Base-by-base conservation (phyloP, 2,113 vertebrate genomes). In the Stegastes partitus region DNA sequence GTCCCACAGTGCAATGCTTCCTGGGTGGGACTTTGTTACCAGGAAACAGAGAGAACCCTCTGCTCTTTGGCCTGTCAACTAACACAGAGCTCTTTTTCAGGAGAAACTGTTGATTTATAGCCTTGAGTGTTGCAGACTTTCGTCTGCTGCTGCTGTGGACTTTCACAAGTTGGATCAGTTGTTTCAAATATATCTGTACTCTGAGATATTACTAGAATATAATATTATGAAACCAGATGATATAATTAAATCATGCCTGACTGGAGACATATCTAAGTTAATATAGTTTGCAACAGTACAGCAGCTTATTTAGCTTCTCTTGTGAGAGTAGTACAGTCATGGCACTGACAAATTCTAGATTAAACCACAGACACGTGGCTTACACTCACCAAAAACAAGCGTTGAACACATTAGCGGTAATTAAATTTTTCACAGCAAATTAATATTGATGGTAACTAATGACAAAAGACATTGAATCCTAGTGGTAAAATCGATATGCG, bases 1-100 rank as follows among this genome's bases (percentile, higher is more conserved):
- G 66, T 81, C 71, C 74, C 25, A 69, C 64, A 80, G 53, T 80
- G 79, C 51, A 81, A 71, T 49, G 67, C 59, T 88, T 84, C 49
- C 73, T 68, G 57, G 75, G 80, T 62, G 53, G 74, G 68, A 84
- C 54, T 31, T 28, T 71, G 83, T 86, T 77, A 70, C 81, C 74
- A 70, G 79, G 88, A 77, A 66, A 88, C 85, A 34, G 68, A 2
- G 22, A 37, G 59, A 85, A 34, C 21, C 47, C 64, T 69, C 66
- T 57, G 47, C 64, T 68, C 55, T n/a, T 44, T 54, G 44, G 66
- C 54, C 55, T 57, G 54, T 72, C 44, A 51, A 62, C 26, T 51
- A 58, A 82, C 50, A 77, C 50, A 81, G 51, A 66, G 23, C 44
- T 71, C 44, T 37, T 11, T 63, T 47, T 68, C 45, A 54, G 49